These are phyloP conservation scores for Nerophis lumbriciformis DNA, from an alignment of 2,113 vertebrate genomes.

Conservation along the genomic window DNA sequence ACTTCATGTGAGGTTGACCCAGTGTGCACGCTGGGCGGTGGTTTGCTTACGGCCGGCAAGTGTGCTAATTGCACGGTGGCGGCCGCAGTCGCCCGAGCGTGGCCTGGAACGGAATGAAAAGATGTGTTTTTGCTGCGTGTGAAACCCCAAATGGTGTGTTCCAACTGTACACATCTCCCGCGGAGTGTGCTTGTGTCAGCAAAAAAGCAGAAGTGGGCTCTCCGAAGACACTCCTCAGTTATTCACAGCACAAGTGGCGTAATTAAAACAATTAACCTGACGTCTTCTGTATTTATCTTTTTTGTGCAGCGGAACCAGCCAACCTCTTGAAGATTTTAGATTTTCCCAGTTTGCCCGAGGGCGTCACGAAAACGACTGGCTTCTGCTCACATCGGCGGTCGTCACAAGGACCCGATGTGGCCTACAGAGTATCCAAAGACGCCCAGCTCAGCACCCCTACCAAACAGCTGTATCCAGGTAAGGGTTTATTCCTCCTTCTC, in stretches of 20 bases:
- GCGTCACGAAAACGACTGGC: constrained; percentile 87
- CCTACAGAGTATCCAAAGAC: constrained; percentile 88
- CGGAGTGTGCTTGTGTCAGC: constrained; percentile 33
- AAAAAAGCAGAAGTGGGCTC: background rate
- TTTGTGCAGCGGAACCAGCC: constrained; percentile 80
- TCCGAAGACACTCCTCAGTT: too few relatives aligned
- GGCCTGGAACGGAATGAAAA: constrained; percentile 30
- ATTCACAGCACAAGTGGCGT: too few relatives aligned
- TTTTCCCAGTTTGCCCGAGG: constrained; percentile 93
- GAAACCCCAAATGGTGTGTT: constrained; percentile 54
- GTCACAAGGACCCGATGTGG: constrained; percentile 86
- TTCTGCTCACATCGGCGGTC: constrained; percentile 85
- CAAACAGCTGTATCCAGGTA: constrained; percentile 88
- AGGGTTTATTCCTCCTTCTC: constrained; percentile 38
- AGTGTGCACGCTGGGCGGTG: constrained; percentile 46
- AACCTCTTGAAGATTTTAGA: constrained; percentile 97
- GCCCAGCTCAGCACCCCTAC: constrained; percentile 94
- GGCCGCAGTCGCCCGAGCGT: constrained; percentile 32
- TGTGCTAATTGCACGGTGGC: constrained; percentile 61
- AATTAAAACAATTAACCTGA: background rate
- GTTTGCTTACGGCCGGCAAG: constrained; percentile 38
- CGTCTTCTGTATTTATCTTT: constrained; percentile 11
- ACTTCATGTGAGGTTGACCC: constrained; percentile 57
- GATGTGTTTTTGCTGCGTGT: constrained; percentile 23
- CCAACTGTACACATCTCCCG: constrained; percentile 49